phyloP scores from a whole-genome alignment of 2,113 vertebrate species.

The Lophochroa leadbeateri region DNA sequence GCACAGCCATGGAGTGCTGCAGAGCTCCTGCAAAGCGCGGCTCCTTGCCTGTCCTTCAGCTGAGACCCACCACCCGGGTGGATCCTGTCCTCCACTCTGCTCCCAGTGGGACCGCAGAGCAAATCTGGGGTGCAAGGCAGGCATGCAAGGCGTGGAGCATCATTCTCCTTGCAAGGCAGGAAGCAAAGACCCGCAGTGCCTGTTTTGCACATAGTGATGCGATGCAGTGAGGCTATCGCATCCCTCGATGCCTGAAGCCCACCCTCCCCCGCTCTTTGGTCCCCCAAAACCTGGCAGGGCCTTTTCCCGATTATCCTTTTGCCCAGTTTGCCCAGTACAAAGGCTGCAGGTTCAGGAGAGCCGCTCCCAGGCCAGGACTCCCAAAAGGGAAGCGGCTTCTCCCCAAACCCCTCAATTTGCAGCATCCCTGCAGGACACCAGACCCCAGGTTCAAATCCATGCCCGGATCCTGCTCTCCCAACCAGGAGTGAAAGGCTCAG shows the following conservation, averaged over 20 bases:
- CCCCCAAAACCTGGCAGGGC: background rate
- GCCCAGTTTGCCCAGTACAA: accelerated
- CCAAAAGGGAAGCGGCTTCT: background rate
- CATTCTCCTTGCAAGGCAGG: background rate
- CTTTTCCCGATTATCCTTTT: background rate
- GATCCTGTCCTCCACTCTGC: background rate
- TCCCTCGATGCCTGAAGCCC: accelerated
- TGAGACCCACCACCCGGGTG: accelerated
- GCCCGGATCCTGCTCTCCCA: background rate
- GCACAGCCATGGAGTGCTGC: background rate
- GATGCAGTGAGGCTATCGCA: accelerated
- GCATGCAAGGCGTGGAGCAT: accelerated
- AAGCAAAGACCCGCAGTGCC: background rate
- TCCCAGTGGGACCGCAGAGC: accelerated
- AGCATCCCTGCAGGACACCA: accelerated
- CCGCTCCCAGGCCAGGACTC: accelerated
- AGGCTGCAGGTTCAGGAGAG: background rate
- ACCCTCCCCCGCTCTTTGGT: accelerated
- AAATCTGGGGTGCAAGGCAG: background rate
- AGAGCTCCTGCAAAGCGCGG: background rate
- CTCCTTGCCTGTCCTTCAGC: background rate
- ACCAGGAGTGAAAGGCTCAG: background rate
- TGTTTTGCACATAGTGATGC: accelerated
- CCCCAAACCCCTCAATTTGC: background rate
- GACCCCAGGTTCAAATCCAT: background rate